phyloP scores from a whole-genome alignment of 2,113 vertebrate genomes.

The Pleuronectes platessa region DNA sequence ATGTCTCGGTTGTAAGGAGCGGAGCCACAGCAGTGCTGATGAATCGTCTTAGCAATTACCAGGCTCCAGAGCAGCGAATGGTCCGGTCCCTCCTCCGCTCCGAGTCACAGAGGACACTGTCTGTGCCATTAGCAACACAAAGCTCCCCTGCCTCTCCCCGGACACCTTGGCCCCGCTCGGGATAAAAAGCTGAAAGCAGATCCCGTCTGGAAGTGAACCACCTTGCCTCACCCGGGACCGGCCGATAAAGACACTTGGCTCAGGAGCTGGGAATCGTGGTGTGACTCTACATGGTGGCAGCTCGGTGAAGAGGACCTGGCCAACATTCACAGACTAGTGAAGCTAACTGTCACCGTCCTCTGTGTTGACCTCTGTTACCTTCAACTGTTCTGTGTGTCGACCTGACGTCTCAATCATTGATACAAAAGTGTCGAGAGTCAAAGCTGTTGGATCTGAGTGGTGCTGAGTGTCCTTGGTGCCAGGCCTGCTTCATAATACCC shows the following conservation, averaged over 20 bases:
- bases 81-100: slow-evolving; percentile 28
- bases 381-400: slow-evolving; percentile 27
- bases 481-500: slow-evolving; percentile 67
- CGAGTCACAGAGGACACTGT: slow-evolving; percentile 69
- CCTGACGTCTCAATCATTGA: slow-evolving; percentile 74
- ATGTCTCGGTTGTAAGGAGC: slow-evolving; percentile 48
- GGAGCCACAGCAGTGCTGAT: slow-evolving; percentile 33
- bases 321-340: not conserved
- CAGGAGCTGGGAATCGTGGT: slow-evolving; percentile 60
- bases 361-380: not conserved
- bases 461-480: slow-evolving; percentile 44
- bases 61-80: slow-evolving; percentile 58
- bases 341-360: no score
- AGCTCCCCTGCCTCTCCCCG: slow-evolving; percentile 66
- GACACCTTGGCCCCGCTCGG: slow-evolving; percentile 73
- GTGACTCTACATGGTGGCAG: slow-evolving; percentile 30
- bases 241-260: slow-evolving; percentile 59
- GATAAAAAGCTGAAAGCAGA: slow-evolving; percentile 82
- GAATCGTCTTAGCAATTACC: slow-evolving; percentile 63
- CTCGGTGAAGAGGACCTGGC: not conserved
- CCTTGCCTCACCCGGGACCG: slow-evolving; percentile 68
- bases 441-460: slow-evolving; percentile 38
- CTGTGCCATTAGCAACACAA: slow-evolving; percentile 77
- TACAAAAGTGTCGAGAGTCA: slow-evolving; percentile 58
- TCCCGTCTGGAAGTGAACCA: slow-evolving; percentile 63